Percentiles rank a stretch among this genome's conserved stretches.
phyloP scores from a whole-genome alignment of 1,140 invertebrate species.

The Oncopodura yosiiana region DNA sequence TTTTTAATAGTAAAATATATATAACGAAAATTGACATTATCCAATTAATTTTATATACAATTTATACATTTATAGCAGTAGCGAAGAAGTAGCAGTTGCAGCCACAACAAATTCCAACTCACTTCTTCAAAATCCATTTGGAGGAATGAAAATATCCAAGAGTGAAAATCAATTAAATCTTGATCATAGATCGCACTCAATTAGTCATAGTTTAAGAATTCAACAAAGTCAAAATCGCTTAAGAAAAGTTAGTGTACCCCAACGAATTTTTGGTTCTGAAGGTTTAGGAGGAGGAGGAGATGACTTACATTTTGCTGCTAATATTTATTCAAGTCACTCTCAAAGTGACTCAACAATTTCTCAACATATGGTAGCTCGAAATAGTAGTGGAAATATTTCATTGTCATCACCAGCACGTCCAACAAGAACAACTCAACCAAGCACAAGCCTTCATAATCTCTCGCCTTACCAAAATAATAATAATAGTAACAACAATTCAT shows the following conservation, averaged over 20 bases:
- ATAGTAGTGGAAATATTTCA: no score
- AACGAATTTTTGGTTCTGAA: not conserved
- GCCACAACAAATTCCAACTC: no score
- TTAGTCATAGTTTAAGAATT: not conserved
- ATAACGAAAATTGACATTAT: no score
- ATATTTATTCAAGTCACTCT: conserved; percentile 24
- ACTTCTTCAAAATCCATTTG: no score
- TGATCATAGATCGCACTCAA: not conserved
- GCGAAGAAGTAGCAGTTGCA: no score
- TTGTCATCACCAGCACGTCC: not conserved
- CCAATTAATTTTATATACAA: no score
- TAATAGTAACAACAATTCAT: no score
- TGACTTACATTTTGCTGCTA: conserved; percentile 15
- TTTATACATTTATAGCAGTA: no score
- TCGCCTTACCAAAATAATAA: not conserved
- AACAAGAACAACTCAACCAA: not conserved
- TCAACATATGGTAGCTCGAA: no score
- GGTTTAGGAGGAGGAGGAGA: not conserved
- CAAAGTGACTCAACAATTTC: conserved; percentile 30
- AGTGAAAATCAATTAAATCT: conserved; percentile 20
- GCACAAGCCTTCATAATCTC: conserved; percentile 20
- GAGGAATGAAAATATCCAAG: conserved; percentile 12
- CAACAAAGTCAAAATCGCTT: not conserved
- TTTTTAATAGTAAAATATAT: no score
- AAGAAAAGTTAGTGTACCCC: conserved; percentile 19